phyloP scores from a whole-genome alignment of 2,888 invertebrate genomes.

The Malthinus seriepunctatus region DNA sequence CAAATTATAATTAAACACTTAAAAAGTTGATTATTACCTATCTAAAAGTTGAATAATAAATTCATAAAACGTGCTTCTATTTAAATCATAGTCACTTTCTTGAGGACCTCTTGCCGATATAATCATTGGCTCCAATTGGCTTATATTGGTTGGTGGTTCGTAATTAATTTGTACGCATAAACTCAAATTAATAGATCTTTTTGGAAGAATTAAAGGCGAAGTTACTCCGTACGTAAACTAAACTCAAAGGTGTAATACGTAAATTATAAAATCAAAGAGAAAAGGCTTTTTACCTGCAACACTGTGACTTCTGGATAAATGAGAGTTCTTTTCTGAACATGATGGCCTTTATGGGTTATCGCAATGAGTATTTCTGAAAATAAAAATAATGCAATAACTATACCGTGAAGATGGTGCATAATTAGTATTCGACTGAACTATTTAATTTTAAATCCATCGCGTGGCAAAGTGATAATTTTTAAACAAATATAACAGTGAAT shows the following conservation, averaged over 20 bases:
- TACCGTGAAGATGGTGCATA: background rate
- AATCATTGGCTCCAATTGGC: constrained; percentile 38
- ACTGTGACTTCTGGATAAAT: constrained; percentile 25
- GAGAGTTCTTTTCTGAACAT: constrained; percentile 19
- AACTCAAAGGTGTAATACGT: constrained; percentile 11
- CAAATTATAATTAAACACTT: background rate
- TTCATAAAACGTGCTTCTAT: constrained; percentile 43
- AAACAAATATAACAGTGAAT: too few relatives aligned
- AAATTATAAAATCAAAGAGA: background rate
- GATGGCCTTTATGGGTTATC: constrained; percentile 3
- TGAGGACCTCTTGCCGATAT: constrained; percentile 37
- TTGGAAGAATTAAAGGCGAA: constrained; percentile 45
- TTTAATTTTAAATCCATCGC: too few relatives aligned
- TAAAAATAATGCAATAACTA: background rate
- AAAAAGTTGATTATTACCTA: constrained; percentile 34
- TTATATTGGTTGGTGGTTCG: constrained; percentile 42
- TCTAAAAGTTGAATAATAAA: constrained; percentile 41
- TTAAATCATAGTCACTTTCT: constrained; percentile 39
- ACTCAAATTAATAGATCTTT: constrained; percentile 45
- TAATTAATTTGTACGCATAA: constrained; percentile 44
- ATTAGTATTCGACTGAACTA: background rate
- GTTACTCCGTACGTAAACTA: constrained; percentile 46
- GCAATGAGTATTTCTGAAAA: background rate
- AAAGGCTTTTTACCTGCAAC: constrained; percentile 26
- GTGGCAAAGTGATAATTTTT: too few relatives aligned